Percentiles rank a stretch among this genome's conserved stretches.
Conservation (phyloP, 2,113 vertebrate species). For the Brachyhypopomus occidentalis region DNA sequence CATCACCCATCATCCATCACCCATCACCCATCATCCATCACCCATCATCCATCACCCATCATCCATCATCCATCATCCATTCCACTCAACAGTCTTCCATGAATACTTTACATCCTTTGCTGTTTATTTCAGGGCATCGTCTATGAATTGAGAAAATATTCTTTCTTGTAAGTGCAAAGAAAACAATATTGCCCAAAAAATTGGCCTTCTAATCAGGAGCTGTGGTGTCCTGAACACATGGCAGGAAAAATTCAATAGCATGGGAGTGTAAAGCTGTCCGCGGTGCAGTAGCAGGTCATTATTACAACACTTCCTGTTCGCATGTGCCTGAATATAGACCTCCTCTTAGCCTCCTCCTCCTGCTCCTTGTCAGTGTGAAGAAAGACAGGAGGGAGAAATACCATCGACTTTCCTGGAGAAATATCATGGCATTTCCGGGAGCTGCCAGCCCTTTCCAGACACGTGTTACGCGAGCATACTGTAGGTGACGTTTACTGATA, state of each 20-base stretch:
- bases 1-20: too few species aligned
- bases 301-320: constrained; percentile 12
- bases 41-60: too few species aligned
- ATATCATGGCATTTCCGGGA: not conserved
- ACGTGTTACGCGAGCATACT: not conserved
- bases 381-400: not conserved
- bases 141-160: not conserved
- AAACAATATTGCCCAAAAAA: not conserved
- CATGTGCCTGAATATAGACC: not conserved
- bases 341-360: not conserved
- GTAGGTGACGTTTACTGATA: not conserved
- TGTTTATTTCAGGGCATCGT: not conserved
- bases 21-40: too few species aligned
- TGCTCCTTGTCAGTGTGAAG: constrained; percentile 9
- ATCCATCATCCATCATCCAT: too few species aligned
- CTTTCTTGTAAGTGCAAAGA: not conserved
- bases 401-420: not conserved
- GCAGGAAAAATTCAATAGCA: not conserved
- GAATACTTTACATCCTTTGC: not conserved
- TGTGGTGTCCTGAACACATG: not conserved
- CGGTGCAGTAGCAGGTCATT: not conserved
- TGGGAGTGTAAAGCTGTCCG: constrained; percentile 14
- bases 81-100: too few species aligned
- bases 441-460: not conserved
- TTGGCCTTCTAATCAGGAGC: not conserved